Conservation (phyloP, 1,140 invertebrate genomes). For the Gryon sp. region DNA sequence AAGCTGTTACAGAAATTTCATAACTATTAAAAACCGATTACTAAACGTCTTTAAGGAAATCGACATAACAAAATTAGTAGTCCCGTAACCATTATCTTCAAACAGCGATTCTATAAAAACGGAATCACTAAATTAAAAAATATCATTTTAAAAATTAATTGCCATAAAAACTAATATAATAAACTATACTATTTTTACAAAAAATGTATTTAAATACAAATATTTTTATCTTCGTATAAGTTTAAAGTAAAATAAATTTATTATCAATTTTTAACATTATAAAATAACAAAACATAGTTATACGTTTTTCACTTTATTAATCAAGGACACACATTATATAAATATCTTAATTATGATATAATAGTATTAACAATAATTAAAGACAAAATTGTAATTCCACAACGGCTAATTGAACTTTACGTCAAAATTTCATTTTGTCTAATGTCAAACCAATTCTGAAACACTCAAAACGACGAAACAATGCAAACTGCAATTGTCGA, state of each 20-base stretch:
- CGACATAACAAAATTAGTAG: not conserved
- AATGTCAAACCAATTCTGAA: no score
- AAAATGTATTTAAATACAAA: no score
- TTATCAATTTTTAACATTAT: no score
- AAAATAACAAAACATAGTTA: slow-evolving; percentile 27
- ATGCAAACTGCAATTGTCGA: slow-evolving; percentile 6
- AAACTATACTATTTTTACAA: no score
- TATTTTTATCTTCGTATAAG: no score
- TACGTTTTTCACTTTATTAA: slow-evolving; percentile 35
- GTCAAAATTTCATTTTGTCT: not conserved
- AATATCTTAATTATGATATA: slow-evolving; percentile 40
- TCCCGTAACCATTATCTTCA: no score
- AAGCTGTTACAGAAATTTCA: slow-evolving; percentile 7
- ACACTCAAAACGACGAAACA: no score
- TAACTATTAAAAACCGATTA: slow-evolving; percentile 21
- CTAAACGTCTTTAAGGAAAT: slow-evolving; percentile 8
- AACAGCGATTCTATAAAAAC: no score
- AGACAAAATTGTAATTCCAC: slow-evolving; percentile 18
- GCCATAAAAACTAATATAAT: no score
- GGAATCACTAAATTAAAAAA: no score
- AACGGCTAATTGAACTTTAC: slow-evolving; percentile 16
- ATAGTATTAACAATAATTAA: slow-evolving; percentile 49
- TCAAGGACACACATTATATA: slow-evolving; percentile 57
- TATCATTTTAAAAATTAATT: no score
- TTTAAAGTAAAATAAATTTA: no score